Base-by-base conservation (phyloP, 2,888 invertebrate genomes). In the Acleris literana region DNA sequence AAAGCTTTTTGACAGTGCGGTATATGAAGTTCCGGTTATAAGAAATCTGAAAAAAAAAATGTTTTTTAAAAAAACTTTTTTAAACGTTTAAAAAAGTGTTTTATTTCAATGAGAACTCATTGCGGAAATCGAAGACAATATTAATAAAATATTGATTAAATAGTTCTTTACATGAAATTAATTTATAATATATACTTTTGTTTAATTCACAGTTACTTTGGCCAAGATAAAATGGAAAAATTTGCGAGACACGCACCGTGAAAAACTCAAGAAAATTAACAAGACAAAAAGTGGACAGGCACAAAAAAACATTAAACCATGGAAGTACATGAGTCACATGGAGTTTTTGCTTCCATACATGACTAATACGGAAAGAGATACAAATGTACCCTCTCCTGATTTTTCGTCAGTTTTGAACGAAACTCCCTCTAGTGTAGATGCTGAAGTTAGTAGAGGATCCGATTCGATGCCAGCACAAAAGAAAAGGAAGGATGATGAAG, bases 241-340 rank as follows among this genome's bases (percentile, higher is more conserved):
- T 56, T 69, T 69, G 58, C 64, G 63, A 61, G 70, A 65, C 63
- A 68, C 68, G 63, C 70, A 70, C 64, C 69, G 70, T 65, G 70
- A 70, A 67, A 68, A 65, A 64, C 44, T 68, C 33, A 70, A 70
- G 66, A 70, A 66, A 67, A 69, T 64, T 59, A 68, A 65, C 39
- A 68, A 68, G 64, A 69, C 70, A 67, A 70, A 54, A 69, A 69
- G 67, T 67, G 68, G 70, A 69, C 69, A 70, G 57, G 53, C 70
- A 68, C 64, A 63, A 58, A 69, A 69, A 70, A 20, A 68, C 49
- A 67, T 70, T 62, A 68, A 70, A 69, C 66, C 67, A 46, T 70
- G 69, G 69, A 70, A 70, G 63, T 70, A 70, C 68, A 69, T 68
- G 69, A 70, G 68, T 53, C 55, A 68, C 58, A 68, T 66, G 69